A percentile compares a stretch with the other conserved stretches of the same genome.
Evolutionary conservation across 2,797 vertebrate genomes (phyloP).

Genomic region (Propithecus perrieri): DNA sequence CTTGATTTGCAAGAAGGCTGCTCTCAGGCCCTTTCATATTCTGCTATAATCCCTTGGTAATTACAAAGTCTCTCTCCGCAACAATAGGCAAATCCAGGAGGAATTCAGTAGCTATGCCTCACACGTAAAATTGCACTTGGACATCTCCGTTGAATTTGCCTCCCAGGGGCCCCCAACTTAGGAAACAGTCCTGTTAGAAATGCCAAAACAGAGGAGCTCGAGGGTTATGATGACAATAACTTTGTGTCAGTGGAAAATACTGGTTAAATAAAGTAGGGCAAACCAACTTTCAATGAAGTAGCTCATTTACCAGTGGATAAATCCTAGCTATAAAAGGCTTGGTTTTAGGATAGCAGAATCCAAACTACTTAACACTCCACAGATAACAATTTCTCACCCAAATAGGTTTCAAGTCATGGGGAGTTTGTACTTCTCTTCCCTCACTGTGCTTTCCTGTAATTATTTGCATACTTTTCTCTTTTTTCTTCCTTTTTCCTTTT

Average conservation of each 20-base stretch:
- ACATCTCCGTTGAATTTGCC: constrained; percentile 75
- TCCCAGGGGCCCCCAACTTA: constrained; percentile 75
- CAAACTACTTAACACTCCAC: constrained; percentile 65
- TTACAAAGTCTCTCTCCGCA: constrained; percentile 82
- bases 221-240: constrained; percentile 65
- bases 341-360: constrained; percentile 67
- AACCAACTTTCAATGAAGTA: constrained; percentile 63
- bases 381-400: constrained; percentile 70
- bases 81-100: constrained; percentile 81
- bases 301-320: constrained; percentile 61
- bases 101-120: constrained; percentile 62
- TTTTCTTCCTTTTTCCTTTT: neutral
- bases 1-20: constrained; percentile 79
- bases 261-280: constrained; percentile 74
- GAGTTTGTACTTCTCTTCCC: constrained; percentile 33
- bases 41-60: constrained; percentile 83
- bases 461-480: neutral
- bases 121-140: constrained; percentile 72
- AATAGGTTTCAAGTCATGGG: neutral
- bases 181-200: constrained; percentile 64
- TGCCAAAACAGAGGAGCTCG: constrained; percentile 73
- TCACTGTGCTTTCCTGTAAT: constrained; percentile 55
- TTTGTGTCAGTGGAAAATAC: constrained; percentile 63
- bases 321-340: constrained; percentile 71
- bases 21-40: constrained; percentile 78